Evolutionary conservation across 1,140 invertebrate species (phyloP).

Genomic region (Epicauta chinensis): DNA sequence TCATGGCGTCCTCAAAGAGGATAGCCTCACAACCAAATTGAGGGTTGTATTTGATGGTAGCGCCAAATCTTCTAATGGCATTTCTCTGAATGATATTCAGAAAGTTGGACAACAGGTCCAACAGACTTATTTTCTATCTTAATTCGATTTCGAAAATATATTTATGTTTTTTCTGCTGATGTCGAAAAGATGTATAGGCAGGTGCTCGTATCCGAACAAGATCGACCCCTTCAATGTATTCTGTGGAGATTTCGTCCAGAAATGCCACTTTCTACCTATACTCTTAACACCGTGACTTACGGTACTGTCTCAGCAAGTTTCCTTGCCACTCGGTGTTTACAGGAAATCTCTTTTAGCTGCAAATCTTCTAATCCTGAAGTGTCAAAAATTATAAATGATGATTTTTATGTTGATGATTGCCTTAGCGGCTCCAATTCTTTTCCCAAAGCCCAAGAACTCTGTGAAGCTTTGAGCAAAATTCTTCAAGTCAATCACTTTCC

Average conservation of each 20-base stretch:
- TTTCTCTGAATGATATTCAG: constrained; percentile 39
- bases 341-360: too few species aligned
- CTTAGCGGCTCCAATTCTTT: constrained; percentile 36
- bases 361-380: constrained; percentile 29
- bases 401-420: constrained; percentile 48
- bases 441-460: constrained; percentile 8
- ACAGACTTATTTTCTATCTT: constrained; percentile 41
- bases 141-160: constrained; percentile 38
- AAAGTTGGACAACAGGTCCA: constrained; percentile 41
- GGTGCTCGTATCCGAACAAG: constrained; percentile 34
- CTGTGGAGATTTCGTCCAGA: constrained; percentile 36
- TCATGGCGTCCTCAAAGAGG: too few species aligned
- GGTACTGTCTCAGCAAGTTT: constrained; percentile 40
- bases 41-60: too few species aligned
- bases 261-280: too few species aligned
- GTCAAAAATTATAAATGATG: constrained; percentile 29
- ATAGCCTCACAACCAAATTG: too few species aligned
- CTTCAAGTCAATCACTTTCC: constrained; percentile 21
- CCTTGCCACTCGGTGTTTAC: constrained; percentile 35
- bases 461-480: constrained; percentile 17
- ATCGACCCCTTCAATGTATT: constrained; percentile 42
- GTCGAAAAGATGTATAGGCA: constrained; percentile 45
- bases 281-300: constrained; percentile 42
- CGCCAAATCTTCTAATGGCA: constrained; percentile 24
- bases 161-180: constrained; percentile 36